Base-by-base conservation (phyloP, 2,797 vertebrate genomes). In the Diplodus puntazzo region DNA sequence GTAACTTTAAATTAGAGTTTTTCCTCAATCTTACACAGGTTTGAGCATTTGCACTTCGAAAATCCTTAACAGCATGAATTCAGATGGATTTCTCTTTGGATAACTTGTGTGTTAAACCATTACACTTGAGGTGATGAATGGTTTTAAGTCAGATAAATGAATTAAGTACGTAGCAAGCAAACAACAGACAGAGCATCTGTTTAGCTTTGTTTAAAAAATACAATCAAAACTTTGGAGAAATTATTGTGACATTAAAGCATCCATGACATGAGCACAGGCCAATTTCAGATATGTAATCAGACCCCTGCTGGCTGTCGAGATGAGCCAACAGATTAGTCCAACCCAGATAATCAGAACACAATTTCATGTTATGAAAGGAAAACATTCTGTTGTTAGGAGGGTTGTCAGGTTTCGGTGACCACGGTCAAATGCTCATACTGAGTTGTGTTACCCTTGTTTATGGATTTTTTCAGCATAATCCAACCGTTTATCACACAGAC, bases 321-420 rank as follows among this genome's bases (percentile, higher is more conserved):
- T 34, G 48, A 79, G 14, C 59, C 8, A 68, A 59, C 7, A 59
- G 71, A 84, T 77, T 25, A 63, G 61, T 69, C 66, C 58, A 69
- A 57, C 62, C 49, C 43, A 58, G 52, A 64, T 53, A 71, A 75
- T 58, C 30, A 39, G 5, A 71, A 34, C 12, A 43, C 11, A 10
- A 48, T 5, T 45, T 46, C 27, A 45, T 52, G 11, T 0, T 3
- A 14, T 48, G 43, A 58, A 46, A 49, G n/a, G 30, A 34, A 34
- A 34, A 34, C 34, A 17, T 61, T 52, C 12, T 52, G 23, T 39
- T 69, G 17, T 72, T 45, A 8, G 3, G 4, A 63, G 23, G 13
- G 50, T 21, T 21, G 23, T 27, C 18, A 59, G 58, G n/a, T 59
- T 73, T 71, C 7, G 4, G 42, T 70, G 50, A 54, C 46, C 11